Percentiles rank a stretch among this genome's conserved stretches.
phyloP scores from a whole-genome alignment of 2,888 invertebrate species.

The Dicyrtoma fusca region DNA sequence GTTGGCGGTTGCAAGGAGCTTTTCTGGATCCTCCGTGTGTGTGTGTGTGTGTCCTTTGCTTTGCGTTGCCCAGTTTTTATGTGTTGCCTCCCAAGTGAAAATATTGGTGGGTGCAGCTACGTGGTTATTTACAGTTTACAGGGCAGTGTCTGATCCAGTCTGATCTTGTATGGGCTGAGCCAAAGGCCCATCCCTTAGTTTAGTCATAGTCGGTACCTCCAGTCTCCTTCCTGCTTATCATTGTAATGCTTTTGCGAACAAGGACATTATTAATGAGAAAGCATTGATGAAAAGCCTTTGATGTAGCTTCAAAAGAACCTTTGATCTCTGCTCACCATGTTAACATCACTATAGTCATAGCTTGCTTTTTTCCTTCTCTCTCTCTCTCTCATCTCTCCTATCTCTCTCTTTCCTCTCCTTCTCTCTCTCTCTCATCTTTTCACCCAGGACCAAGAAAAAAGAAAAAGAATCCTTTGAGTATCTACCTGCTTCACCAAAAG shows the following conservation, averaged over 20 bases:
- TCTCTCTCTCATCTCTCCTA: not conserved
- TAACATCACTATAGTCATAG: constrained; percentile 28
- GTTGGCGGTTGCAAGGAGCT: too few species aligned
- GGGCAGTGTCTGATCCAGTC: too few species aligned
- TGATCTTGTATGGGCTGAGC: too few species aligned
- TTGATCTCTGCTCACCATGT: constrained; percentile 52
- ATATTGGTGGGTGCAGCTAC: too few species aligned
- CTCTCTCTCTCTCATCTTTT: constrained; percentile 26
- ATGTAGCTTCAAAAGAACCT: constrained; percentile 53
- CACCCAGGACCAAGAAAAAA: constrained; percentile 19
- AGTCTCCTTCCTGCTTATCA: constrained; percentile 50
- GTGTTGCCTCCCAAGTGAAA: too few species aligned
- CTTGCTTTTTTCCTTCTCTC: constrained; percentile 1
- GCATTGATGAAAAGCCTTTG: constrained; percentile 57
- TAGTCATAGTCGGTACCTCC: too few species aligned
- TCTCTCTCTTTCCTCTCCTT: not conserved
- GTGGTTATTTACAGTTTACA: too few species aligned
- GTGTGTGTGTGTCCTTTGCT: too few species aligned
- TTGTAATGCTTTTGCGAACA: constrained; percentile 56
- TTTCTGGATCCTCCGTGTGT: too few species aligned
- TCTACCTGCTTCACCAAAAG: constrained; percentile 22
- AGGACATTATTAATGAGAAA: constrained; percentile 57
- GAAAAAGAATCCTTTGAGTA: constrained; percentile 31
- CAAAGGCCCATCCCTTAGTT: too few species aligned
- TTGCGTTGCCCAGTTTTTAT: too few species aligned